phyloP scores from a whole-genome alignment of 2,113 vertebrate species.

The Otis tarda region DNA sequence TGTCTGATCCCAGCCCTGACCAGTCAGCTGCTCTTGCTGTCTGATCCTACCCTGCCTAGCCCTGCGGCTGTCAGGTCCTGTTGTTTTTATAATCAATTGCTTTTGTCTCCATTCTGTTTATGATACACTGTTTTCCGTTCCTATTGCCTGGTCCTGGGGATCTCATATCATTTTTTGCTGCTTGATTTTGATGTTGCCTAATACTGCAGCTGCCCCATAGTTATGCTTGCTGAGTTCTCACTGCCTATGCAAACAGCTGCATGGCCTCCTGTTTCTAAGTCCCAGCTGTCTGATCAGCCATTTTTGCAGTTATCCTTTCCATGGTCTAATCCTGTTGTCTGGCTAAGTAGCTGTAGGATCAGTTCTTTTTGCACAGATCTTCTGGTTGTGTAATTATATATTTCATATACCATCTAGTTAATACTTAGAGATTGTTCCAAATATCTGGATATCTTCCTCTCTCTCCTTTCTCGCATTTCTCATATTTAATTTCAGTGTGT shows the following conservation, averaged over 20 bases:
- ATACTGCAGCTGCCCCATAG: not conserved
- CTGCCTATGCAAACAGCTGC: not conserved
- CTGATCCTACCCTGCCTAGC: not conserved
- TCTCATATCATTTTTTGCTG: not conserved
- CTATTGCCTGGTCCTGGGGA: not conserved
- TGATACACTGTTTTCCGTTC: not conserved
- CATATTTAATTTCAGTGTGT: not conserved
- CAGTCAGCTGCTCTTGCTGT: not conserved
- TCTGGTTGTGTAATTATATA: not conserved
- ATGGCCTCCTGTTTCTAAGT: not conserved
- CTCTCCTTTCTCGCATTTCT: not conserved
- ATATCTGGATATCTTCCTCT: not conserved
- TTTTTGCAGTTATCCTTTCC: not conserved
- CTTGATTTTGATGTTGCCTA: not conserved
- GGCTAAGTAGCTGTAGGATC: not conserved
- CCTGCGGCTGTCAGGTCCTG: constrained; percentile 9
- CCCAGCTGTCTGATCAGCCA: constrained; percentile 39
- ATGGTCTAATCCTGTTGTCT: not conserved
- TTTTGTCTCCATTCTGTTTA: not conserved
- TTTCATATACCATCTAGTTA: not conserved
- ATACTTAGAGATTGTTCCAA: not conserved
- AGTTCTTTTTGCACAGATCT: not conserved
- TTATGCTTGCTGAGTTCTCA: not conserved
- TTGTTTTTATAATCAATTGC: not conserved
- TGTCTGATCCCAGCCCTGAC: not conserved